Conservation (phyloP, 2,113 vertebrate genomes). For the Nipponia nippon region DNA sequence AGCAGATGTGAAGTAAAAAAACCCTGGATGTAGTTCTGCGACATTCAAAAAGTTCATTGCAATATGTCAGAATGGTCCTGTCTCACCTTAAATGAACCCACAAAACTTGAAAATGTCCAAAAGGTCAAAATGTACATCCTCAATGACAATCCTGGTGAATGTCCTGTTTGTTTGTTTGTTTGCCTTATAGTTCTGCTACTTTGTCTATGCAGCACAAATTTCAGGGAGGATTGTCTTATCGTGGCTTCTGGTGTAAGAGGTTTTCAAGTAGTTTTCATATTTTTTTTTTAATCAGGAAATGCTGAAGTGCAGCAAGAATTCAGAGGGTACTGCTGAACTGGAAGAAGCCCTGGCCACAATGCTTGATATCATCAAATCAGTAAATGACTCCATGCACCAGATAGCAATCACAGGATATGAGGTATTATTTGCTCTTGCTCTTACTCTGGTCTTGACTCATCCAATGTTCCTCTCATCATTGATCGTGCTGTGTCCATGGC, state of each 20-base stretch:
- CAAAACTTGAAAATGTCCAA: not conserved
- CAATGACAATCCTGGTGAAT: not conserved
- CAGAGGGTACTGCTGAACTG: conserved; percentile 82
- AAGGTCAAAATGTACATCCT: not conserved
- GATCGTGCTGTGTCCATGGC: rapidly evolving
- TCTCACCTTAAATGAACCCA: not conserved
- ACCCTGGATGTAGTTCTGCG: not conserved
- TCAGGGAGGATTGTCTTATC: not conserved
- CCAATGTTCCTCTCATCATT: not conserved
- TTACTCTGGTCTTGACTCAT: not conserved
- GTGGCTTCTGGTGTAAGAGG: not conserved
- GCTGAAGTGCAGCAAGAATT: conserved; percentile 89
- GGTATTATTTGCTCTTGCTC: conserved; percentile 48
- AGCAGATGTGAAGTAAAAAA: not conserved
- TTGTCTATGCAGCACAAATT: not conserved
- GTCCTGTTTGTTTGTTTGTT: rapidly evolving
- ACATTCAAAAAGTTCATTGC: not conserved
- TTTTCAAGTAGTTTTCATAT: not conserved
- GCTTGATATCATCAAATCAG: conserved; percentile 90
- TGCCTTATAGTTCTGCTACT: not conserved
- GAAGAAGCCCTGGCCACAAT: conserved; percentile 87
- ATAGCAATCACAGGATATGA: conserved; percentile 92
- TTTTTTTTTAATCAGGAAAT: conserved; percentile 78
- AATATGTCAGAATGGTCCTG: not conserved
- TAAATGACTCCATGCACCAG: conserved; percentile 93